A percentile compares a stretch with the other conserved stretches of the same genome.
These are phyloP conservation scores for Salvelinus namaycush DNA, from an alignment of 2,113 vertebrate species.

Conservation along the genomic window DNA sequence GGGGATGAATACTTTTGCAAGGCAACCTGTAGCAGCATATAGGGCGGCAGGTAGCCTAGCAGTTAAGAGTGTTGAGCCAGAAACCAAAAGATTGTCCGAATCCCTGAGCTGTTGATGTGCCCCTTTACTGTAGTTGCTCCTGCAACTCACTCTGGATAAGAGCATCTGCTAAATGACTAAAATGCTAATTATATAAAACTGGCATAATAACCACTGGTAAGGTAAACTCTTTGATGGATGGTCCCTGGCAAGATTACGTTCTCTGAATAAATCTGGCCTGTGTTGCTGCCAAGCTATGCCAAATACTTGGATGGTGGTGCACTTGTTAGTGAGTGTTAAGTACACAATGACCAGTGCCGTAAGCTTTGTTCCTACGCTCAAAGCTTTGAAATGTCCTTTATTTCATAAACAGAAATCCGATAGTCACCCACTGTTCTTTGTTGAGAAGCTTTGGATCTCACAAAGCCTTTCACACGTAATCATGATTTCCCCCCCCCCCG, in stretches of 20 bases:
- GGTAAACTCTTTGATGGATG: conserved; percentile 38
- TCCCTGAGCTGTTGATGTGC: no score
- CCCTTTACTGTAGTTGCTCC: no score
- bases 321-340: conserved; percentile 49
- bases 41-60: no score
- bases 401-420: conserved; percentile 37
- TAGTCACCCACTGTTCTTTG: conserved; percentile 31
- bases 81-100: no score
- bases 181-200: no score
- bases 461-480: conserved; percentile 13
- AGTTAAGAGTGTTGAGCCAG: no score
- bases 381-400: conserved; percentile 17
- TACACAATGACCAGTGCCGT: conserved; percentile 43
- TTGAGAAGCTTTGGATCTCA: conserved; percentile 27
- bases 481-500: neutral
- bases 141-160: no score
- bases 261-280: conserved; percentile 41
- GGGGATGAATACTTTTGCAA: no score
- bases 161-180: no score
- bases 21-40: no score
- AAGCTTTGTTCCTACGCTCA: conserved; percentile 41
- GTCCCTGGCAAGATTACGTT: conserved; percentile 37
- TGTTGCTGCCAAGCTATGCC: conserved; percentile 14
- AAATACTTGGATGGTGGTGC: conserved; percentile 16
- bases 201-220: no score